These are phyloP conservation scores for Corythornis cristatus DNA, from an alignment of 2,113 vertebrate genomes.

Conservation along the genomic window DNA sequence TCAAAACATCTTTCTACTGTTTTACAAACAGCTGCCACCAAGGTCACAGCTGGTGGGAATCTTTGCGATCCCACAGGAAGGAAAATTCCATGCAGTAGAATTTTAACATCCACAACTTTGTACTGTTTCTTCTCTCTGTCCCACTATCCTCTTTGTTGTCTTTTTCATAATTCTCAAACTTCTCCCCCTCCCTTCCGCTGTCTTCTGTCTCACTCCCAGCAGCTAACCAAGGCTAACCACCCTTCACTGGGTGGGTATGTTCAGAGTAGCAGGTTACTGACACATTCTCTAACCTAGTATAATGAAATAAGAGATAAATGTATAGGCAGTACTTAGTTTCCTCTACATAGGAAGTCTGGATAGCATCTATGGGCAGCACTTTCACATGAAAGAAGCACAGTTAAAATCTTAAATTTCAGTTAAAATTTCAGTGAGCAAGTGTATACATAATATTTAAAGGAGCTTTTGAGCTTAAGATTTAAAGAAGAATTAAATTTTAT, in stretches of 20 bases:
- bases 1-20: too few species aligned
- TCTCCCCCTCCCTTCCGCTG: neutral
- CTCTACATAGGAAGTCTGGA: neutral
- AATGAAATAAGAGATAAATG: neutral
- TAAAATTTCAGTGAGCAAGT: neutral
- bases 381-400: neutral
- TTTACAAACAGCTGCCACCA: too few species aligned
- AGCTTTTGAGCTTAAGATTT: constrained; percentile 13
- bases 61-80: too few species aligned
- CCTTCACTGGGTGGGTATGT: neutral
- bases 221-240: neutral
- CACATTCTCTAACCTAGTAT: neutral
- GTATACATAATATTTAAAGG: constrained; percentile 8
- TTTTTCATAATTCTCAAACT: neutral
- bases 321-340: neutral
- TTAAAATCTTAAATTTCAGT: neutral
- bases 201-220: neutral
- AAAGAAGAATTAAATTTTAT: constrained; percentile 30
- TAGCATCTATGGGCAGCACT: neutral
- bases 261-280: neutral
- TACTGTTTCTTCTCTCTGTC: neutral
- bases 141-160: neutral
- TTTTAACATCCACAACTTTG: neutral
- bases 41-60: too few species aligned
- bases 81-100: too few species aligned